Evolutionary conservation across 2,888 invertebrate genomes (phyloP).

Genomic region (Lochmaea capreae): DNA sequence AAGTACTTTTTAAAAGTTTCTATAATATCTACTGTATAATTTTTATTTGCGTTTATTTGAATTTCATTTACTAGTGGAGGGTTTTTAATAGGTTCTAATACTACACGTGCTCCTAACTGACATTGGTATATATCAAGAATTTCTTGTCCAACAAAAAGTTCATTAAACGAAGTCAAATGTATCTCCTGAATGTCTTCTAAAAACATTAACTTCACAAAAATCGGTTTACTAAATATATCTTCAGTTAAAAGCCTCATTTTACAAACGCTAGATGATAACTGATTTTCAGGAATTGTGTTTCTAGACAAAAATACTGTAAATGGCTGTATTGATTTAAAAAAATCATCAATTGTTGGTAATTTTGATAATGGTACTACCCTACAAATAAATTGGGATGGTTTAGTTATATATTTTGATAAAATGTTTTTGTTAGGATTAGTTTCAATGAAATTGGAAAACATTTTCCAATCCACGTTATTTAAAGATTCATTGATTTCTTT

Average conservation of each 20-base stretch:
- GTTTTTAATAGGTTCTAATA: constrained; percentile 63
- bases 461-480: constrained; percentile 2
- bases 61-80: constrained; percentile 68
- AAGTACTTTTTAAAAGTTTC: constrained; percentile 69
- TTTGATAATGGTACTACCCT: constrained; percentile 48
- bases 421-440: constrained; percentile 6
- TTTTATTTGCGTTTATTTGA: constrained; percentile 54
- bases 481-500: background rate
- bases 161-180: constrained; percentile 35
- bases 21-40: constrained; percentile 59
- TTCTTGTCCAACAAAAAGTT: constrained; percentile 68
- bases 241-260: constrained; percentile 48
- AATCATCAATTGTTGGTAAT: constrained; percentile 37
- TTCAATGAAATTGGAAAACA: constrained; percentile 22
- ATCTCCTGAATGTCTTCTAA: constrained; percentile 56
- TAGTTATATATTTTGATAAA: constrained; percentile 40
- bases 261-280: constrained; percentile 44
- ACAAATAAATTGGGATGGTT: constrained; percentile 43
- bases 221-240: constrained; percentile 43
- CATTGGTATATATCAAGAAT: constrained; percentile 70
- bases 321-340: constrained; percentile 52
- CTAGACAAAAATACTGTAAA: constrained; percentile 63
- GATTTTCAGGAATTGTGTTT: constrained; percentile 49
- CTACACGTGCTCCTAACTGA: constrained; percentile 70
- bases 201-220: constrained; percentile 57